Conservation (phyloP, 1,140 invertebrate species). For the Thaumetopoea pityocampa region DNA sequence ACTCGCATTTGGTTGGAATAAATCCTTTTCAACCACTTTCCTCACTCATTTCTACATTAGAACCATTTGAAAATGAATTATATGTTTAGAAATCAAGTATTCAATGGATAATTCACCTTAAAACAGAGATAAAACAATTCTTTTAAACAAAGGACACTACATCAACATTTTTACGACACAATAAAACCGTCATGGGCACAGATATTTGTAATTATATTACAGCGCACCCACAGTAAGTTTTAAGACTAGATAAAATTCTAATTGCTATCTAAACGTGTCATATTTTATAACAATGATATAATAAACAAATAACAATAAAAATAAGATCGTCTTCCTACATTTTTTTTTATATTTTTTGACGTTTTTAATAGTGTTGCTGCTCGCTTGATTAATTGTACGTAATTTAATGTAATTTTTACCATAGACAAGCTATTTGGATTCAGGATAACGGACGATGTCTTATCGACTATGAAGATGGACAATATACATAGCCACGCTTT, state of each 20-base stretch:
- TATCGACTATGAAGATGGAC: too few species aligned
- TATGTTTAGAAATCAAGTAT: slow-evolving; percentile 1
- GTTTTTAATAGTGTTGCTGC: slow-evolving; percentile 67
- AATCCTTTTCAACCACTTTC: slow-evolving; percentile 14
- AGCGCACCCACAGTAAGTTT: slow-evolving; percentile 33
- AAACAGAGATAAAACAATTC: slow-evolving; percentile 9
- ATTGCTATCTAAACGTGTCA: slow-evolving; percentile 37
- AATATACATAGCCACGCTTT: too few species aligned
- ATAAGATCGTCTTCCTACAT: slow-evolving; percentile 54
- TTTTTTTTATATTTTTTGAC: slow-evolving; percentile 65
- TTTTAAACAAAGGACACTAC: slow-evolving; percentile 56
- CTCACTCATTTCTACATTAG: slow-evolving; percentile 7
- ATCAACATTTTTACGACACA: slow-evolving; percentile 64
- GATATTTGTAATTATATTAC: slow-evolving; percentile 26
- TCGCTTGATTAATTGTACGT: slow-evolving; percentile 65
- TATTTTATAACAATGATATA: slow-evolving; percentile 55
- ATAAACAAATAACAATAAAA: slow-evolving; percentile 70
- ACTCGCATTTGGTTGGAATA: neutral
- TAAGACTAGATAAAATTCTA: slow-evolving; percentile 64
- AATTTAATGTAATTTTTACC: slow-evolving; percentile 55
- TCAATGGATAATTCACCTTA: slow-evolving; percentile 1
- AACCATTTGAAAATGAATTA: slow-evolving; percentile 6
- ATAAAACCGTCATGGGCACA: slow-evolving; percentile 37
- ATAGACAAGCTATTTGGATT: slow-evolving; percentile 43
- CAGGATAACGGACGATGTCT: slow-evolving; percentile 8